Conservation (phyloP, 2,888 invertebrate genomes). For the Trichopria drosophilae region DNA sequence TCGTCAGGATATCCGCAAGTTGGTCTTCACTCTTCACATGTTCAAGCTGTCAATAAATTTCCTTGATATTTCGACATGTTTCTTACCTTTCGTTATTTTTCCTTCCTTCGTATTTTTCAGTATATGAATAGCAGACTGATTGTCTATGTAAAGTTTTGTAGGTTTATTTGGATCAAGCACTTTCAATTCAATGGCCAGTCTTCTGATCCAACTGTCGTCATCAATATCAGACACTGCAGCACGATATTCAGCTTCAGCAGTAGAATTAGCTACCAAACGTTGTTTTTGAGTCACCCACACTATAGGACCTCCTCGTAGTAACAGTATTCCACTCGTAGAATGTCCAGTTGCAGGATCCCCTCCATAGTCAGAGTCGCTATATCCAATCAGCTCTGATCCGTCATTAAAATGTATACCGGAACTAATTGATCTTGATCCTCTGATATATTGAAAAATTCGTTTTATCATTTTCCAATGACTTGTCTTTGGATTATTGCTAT, state of each 20-base stretch:
- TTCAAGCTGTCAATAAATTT: slow-evolving; percentile 45
- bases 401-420: slow-evolving; percentile 40
- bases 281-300: slow-evolving; percentile 36
- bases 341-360: too few species aligned
- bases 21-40: too few species aligned
- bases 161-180: slow-evolving; percentile 33
- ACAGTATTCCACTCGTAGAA: too few species aligned
- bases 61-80: slow-evolving; percentile 34
- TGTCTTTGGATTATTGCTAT: slow-evolving; percentile 29
- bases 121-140: slow-evolving; percentile 44
- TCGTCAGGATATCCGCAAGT: too few species aligned
- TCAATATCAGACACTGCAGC: slow-evolving; percentile 42
- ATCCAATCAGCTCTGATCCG: slow-evolving; percentile 26
- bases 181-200: slow-evolving; percentile 36
- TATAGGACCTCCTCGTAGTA: slow-evolving; percentile 40
- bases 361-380: slow-evolving; percentile 39
- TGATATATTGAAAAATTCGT: slow-evolving; percentile 33
- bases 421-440: slow-evolving; percentile 28
- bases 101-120: slow-evolving; percentile 40
- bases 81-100: slow-evolving; percentile 43
- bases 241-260: slow-evolving; percentile 46
- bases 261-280: too few species aligned
- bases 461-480: slow-evolving; percentile 35
- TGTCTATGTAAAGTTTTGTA: too few species aligned
- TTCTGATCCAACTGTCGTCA: slow-evolving; percentile 44